phyloP scores from a whole-genome alignment of 2,888 invertebrate species.

The Epinotia nisella region DNA sequence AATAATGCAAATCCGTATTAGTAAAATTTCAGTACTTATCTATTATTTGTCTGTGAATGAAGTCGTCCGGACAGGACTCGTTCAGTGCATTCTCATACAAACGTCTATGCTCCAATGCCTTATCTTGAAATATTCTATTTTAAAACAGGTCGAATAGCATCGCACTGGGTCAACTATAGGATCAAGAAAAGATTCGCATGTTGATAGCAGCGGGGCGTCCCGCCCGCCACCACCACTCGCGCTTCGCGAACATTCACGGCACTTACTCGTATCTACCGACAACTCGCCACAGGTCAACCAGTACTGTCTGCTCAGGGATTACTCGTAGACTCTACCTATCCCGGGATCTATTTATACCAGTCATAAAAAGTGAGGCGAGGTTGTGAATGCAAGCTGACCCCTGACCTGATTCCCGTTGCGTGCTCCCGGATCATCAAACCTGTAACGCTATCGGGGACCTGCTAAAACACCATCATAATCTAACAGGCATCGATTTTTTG shows the following conservation, averaged over 20 bases:
- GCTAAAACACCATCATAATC: neutral
- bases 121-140: too few relatives aligned
- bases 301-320: neutral
- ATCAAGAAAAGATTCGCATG: neutral
- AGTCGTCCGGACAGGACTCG: too few relatives aligned
- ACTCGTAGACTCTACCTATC: neutral
- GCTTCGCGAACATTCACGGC: neutral
- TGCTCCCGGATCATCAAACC: conserved; percentile 16
- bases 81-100: too few relatives aligned
- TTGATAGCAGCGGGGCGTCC: neutral
- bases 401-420: conserved; percentile 27
- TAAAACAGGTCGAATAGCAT: neutral
- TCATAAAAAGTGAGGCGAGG: neutral
- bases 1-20: too few relatives aligned
- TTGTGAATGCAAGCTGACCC: conserved; percentile 4
- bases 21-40: too few relatives aligned
- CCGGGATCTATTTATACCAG: neutral
- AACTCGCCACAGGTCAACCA: neutral
- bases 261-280: neutral
- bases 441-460: neutral
- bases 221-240: neutral
- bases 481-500: neutral
- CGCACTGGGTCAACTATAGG: neutral
- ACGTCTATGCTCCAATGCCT: too few relatives aligned
- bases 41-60: too few relatives aligned